A percentile compares a stretch with the other conserved stretches of the same genome.
These are phyloP conservation scores for Callionymus lyra DNA, from an alignment of 2,113 vertebrate species.

Conservation along the genomic window DNA sequence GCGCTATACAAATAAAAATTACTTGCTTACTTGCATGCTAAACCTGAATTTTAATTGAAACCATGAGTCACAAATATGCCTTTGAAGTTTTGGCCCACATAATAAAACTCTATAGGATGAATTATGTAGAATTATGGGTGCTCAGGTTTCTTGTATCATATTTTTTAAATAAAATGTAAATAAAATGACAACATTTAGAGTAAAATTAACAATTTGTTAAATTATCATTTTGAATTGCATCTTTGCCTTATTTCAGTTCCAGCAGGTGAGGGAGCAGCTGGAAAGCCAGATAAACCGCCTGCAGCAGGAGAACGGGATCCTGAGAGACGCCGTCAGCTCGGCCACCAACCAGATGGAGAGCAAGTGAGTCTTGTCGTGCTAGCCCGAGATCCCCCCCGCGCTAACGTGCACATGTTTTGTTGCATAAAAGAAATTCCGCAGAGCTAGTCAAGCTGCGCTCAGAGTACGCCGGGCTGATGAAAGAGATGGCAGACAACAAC, in stretches of 20 bases:
- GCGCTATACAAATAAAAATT: too few species aligned
- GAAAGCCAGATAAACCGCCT: conserved; percentile 86
- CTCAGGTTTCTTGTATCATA: too few species aligned
- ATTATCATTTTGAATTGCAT: neutral
- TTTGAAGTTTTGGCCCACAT: too few species aligned
- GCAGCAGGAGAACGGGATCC: conserved; percentile 93
- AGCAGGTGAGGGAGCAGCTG: conserved; percentile 87
- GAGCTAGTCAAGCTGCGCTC: conserved; percentile 90
- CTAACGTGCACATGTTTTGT: neutral
- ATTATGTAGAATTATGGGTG: too few species aligned
- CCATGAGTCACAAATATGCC: too few species aligned
- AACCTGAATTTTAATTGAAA: too few species aligned
- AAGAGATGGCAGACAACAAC: conserved; percentile 83
- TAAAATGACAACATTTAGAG: too few species aligned
- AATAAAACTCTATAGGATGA: too few species aligned
- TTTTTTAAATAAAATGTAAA: too few species aligned
- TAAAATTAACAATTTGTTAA: too few species aligned
- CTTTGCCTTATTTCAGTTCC: conserved; percentile 66
- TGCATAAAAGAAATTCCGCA: conserved; percentile 76
- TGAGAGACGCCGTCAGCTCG: conserved; percentile 96
- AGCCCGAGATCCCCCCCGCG: neutral
- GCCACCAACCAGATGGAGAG: conserved; percentile 92
- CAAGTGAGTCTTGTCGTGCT: conserved; percentile 76
- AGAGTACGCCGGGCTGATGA: conserved; percentile 80
- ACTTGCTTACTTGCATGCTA: too few species aligned